Evolutionary conservation across 2,797 vertebrate species (phyloP), one percentile per base, ranked within the genome.

Genomic region (Mastacembelus armatus): DNA sequence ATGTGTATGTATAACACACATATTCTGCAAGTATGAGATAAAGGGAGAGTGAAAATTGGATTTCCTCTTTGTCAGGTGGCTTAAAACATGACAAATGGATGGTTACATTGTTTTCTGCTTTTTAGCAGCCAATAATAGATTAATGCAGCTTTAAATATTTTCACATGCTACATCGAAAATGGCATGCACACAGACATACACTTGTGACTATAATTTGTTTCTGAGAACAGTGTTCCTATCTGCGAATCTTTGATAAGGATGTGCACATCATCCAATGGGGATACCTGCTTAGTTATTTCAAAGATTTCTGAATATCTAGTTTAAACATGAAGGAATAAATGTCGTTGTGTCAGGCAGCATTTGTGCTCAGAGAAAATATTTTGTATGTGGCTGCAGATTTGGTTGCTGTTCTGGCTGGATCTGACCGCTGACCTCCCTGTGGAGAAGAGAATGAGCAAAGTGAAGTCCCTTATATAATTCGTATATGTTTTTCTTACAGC

Each of bases 231-330:
- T n/a, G n/a, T n/a, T 64, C 45, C 66, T 40, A 45, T 71, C 74
- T 78, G 29, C 63, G 67, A 33, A 71, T 78, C 68, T 76, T 14
- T 36, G 51, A 59, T 63, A 63, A 67, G 24, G 54, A 35, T 2
- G 15, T 11, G 19, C 39, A 63, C 40, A 40, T n/a, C 29, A 39
- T 61, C 50, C 33, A 48, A 7, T 19, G 7, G 5, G 35, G 48
- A 10, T 16, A 33, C n/a, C 21, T 38, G 42, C 33, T 9, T 19
- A 21, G 45, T 61, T 42, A 32, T 30, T 58, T 55, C 51, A 14
- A n/a, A 36, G 32, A 56, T 70, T 57, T 58, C 9, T 38, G 21
- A 63, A 58, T 45, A 19, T 18, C 19, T 16, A n/a, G 54, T 47
- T 21, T 33, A 43, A 47, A 61, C 50, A 33, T 26, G n/a, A 36